A percentile compares a stretch with the other conserved stretches of the same genome.
Evolutionary conservation across 2,797 vertebrate genomes (phyloP).

Genomic region (Labeo calbasu): DNA sequence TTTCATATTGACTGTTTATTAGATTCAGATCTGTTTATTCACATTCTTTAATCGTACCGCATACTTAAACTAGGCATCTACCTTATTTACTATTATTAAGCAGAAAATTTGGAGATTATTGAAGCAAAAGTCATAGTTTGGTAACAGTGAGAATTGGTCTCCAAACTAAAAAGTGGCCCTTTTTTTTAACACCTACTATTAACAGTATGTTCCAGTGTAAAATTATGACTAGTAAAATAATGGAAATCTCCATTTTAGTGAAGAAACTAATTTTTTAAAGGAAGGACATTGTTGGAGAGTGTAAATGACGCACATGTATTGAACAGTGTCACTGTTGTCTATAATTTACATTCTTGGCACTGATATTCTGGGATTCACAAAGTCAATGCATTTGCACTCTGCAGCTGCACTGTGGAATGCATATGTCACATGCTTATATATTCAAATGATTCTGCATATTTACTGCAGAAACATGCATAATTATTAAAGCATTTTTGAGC

Average conservation of each 20-base stretch:
- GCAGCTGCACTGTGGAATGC: conserved; percentile 6
- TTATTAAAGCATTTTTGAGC: not conserved
- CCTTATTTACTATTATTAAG: no score
- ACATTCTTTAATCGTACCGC: no score
- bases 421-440: conserved; percentile 5
- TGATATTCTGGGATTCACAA: conserved; percentile 1
- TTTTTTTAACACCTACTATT: not conserved
- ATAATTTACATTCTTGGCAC: not conserved
- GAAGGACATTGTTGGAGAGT: not conserved
- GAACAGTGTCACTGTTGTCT: not conserved
- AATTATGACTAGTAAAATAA: not conserved
- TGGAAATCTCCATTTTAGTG: not conserved
- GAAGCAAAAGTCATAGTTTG: no score
- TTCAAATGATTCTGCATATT: not conserved
- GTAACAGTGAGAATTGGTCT: no score
- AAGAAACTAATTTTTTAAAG: not conserved
- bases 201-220: not conserved
- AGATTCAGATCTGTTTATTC: no score
- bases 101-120: no score
- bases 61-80: no score
- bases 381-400: conserved; percentile 19
- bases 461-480: not conserved
- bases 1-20: no score
- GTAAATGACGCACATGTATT: not conserved
- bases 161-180: no score